phyloP scores from a whole-genome alignment of 2,113 vertebrate genomes.

The Macheiramphus alcinus region DNA sequence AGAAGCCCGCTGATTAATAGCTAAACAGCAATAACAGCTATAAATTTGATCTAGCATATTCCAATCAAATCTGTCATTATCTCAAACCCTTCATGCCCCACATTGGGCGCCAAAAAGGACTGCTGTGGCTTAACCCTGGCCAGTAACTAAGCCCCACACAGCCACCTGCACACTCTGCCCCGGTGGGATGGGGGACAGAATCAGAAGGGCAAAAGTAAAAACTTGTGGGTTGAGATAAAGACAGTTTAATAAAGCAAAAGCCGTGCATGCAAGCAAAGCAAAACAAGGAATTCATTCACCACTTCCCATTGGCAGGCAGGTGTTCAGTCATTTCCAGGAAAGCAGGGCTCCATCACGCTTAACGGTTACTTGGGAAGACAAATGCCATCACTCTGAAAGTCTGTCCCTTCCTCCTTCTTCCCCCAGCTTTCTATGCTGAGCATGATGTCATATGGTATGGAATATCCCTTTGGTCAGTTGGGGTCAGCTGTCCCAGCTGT shows the following conservation, averaged over 20 bases:
- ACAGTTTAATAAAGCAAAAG: too few relatives aligned
- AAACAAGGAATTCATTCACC: too few relatives aligned
- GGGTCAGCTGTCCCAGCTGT: not conserved
- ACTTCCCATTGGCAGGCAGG: too few relatives aligned
- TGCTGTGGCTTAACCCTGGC: not conserved
- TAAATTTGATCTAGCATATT: not conserved
- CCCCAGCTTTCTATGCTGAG: too few relatives aligned
- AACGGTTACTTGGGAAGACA: too few relatives aligned
- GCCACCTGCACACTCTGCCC: not conserved
- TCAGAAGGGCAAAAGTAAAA: too few relatives aligned
- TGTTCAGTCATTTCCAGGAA: too few relatives aligned
- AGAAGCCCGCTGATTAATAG: not conserved
- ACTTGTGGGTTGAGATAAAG: too few relatives aligned
- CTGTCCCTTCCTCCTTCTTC: too few relatives aligned
- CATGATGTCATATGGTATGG: fast-evolving
- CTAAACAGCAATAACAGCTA: not conserved
- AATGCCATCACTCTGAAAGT: too few relatives aligned
- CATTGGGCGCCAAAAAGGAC: not conserved
- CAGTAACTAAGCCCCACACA: not conserved
- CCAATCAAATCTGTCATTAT: not conserved
- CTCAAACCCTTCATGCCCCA: not conserved
- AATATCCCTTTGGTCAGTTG: not conserved
- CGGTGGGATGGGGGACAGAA: not conserved
- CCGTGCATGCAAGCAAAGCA: too few relatives aligned
- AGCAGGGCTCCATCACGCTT: too few relatives aligned